Percentiles rank a stretch among this genome's conserved stretches.
Evolutionary conservation across 2,888 invertebrate genomes (phyloP).

Genomic region (Diplazon laetatorius): DNA sequence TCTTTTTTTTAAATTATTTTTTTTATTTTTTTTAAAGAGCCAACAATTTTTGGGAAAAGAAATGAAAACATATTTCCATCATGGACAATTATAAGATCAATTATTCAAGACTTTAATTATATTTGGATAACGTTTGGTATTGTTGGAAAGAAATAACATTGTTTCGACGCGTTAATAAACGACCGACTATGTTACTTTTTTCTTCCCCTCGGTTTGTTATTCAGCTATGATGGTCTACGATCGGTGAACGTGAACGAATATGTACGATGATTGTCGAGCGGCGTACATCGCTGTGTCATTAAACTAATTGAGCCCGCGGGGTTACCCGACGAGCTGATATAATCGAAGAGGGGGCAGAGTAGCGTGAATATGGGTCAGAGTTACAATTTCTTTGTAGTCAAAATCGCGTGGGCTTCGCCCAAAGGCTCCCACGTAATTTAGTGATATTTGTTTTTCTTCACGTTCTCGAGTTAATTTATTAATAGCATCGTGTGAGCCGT

Average conservation of each 20-base stretch:
- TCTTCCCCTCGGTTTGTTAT: not conserved
- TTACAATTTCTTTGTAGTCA: not conserved
- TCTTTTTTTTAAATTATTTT: too few relatives aligned
- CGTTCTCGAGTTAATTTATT: too few relatives aligned
- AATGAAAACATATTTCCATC: not conserved
- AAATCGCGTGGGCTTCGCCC: not conserved
- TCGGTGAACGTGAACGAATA: conserved; percentile 16
- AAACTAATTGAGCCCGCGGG: conserved; percentile 38
- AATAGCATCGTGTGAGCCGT: too few relatives aligned
- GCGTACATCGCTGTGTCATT: conserved; percentile 24
- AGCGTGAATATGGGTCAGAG: not conserved
- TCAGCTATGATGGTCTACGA: conserved; percentile 11
- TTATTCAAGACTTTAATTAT: not conserved
- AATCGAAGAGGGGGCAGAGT: not conserved
- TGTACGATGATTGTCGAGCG: not conserved
- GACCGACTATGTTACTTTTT: not conserved
- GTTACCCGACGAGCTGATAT: not conserved
- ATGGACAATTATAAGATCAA: not conserved
- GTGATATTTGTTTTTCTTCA: too few relatives aligned
- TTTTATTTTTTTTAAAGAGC: too few relatives aligned
- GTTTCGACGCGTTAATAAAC: too few relatives aligned
- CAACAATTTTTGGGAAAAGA: too few relatives aligned
- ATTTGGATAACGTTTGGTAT: not conserved
- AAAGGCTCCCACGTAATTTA: too few relatives aligned
- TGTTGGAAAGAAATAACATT: not conserved